Evolutionary conservation across 2,113 vertebrate genomes (phyloP), one percentile per base, ranked within the genome.

Genomic region (Cryptotis parvus): DNA sequence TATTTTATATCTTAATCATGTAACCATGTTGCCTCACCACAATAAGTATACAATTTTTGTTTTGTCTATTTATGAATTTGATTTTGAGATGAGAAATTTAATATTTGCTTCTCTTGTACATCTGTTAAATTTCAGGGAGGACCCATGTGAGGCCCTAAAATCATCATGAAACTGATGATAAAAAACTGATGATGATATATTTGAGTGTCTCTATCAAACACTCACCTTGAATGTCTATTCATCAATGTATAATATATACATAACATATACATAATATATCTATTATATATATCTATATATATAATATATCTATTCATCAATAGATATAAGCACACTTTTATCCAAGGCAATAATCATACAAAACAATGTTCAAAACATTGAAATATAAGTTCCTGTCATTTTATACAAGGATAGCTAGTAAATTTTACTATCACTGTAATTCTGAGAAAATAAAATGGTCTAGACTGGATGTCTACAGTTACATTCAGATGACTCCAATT

Each of bases 361-460:
- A 91, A 55, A n/a, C n/a, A n/a, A 37, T 88, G 43, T 68, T 74
- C 75, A 72, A 73, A 76, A 92, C 76, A 72, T n/a, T 80, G 12
- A 61, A 83, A 33, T 93, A 92, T 76, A 65, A 43, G 24, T 73
- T 79, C 27, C 26, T 75, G 69, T 4, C 39, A 61, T 75, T 88
- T 85, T 33, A 27, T 80, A 73, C 72, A 94, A 79, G 2, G 7
- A 76, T 31, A 31, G 66, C 20, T 96, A 82, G 45, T n/a, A 92
- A 89, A 80, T 88, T 69, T 3, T 26, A 39, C 49, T n/a, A 80
- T 74, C n/a, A 94, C 72, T 58, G 31, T 80, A 88, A 83, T 65
- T 88, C 73, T 84, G 68, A 90, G 70, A 68, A 88, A 92, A 58
- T 58, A 91, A 93, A 86, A 86, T 39, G 18, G 24, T 89, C 31